Evolutionary conservation across 2,113 vertebrate genomes (phyloP), one percentile per base, ranked within the genome.

Genomic region (Apus apus): DNA sequence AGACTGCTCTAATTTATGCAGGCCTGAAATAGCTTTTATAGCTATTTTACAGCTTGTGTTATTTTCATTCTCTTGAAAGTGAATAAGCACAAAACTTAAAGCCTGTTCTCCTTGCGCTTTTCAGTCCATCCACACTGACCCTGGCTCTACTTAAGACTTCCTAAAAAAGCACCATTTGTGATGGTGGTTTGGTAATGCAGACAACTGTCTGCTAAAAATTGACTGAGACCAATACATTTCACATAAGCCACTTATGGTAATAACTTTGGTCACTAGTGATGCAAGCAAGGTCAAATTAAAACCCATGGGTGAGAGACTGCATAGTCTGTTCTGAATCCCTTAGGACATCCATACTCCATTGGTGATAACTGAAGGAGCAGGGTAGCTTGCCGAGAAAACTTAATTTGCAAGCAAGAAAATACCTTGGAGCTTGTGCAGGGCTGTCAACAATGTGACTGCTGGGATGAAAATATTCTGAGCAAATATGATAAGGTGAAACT

Each of bases 201-300:
- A 97, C 94, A 89, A 82, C 94, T 92, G 96, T 95, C 96, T 96
- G 76, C 96, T 90, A 51, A 89, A 93, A 97, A 96, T 93, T 93
- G 96, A 93, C 96, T 88, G 94, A 95, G 92, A 89, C 94, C 88
- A 96, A 95, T 93, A 93, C 80, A 96, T 96, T 90, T 93, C 93
- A 90, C 36, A 0, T 96, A 93, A 95, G 89, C 87, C 91, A 94
- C 80, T 96, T 96, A 84, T 25, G 66, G 66, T 79, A 96, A 96
- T 90, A 94, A 95, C 92, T 90, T 54, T 93, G 88, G 90, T 90
- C 93, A 96, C 90, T 45, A 72, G 93, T 50, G 76, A 96, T 81
- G 90, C 2, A 4, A 86, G 61, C 57, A 96, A 96, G 96, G 92
- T 93, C 95, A 93, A 81, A 86, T 77, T 89, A 89, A 96, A 97